These are phyloP conservation scores for Arrhopalites spinosus DNA, from an alignment of 2,888 invertebrate species.

Conservation along the genomic window DNA sequence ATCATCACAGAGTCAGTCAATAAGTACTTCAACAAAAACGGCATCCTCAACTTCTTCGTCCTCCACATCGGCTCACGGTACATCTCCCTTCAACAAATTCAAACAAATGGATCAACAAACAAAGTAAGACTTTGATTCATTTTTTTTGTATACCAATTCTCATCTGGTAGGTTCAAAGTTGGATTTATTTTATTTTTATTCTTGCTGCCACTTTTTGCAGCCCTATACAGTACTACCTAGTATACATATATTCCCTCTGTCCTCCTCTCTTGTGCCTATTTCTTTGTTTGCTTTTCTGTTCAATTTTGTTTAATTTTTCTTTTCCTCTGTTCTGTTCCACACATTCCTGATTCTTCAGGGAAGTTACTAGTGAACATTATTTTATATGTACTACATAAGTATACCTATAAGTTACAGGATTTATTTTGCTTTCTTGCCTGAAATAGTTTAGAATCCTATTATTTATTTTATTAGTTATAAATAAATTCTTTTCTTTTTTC, in stretches of 20 bases:
- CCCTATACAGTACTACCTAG: background rate
- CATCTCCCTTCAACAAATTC: slow-evolving; percentile 20
- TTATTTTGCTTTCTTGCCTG: background rate
- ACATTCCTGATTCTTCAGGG: background rate
- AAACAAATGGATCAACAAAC: slow-evolving; percentile 33
- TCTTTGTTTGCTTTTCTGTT: background rate
- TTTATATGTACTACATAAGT: background rate
- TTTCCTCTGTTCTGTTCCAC: background rate
- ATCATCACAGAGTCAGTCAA: slow-evolving; percentile 17
- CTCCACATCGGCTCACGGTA: slow-evolving; percentile 4
- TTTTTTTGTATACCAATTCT: background rate
- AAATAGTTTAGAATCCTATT: background rate
- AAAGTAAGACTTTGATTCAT: slow-evolving; percentile 20
- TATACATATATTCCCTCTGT: slow-evolving; percentile 1
- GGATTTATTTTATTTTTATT: background rate
- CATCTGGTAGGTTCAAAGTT: background rate
- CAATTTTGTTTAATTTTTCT: background rate
- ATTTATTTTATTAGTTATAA: no score
- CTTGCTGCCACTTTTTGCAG: background rate
- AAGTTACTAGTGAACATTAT: background rate
- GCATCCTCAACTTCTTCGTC: slow-evolving; percentile 18
- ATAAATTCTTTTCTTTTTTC: background rate
- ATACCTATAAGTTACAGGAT: background rate
- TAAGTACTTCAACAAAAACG: slow-evolving; percentile 16
- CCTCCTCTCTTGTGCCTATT: background rate